A percentile compares a stretch with the other conserved stretches of the same genome.
phyloP scores from a whole-genome alignment of 2,888 invertebrate genomes.

The Cylindroiulus punctatus region DNA sequence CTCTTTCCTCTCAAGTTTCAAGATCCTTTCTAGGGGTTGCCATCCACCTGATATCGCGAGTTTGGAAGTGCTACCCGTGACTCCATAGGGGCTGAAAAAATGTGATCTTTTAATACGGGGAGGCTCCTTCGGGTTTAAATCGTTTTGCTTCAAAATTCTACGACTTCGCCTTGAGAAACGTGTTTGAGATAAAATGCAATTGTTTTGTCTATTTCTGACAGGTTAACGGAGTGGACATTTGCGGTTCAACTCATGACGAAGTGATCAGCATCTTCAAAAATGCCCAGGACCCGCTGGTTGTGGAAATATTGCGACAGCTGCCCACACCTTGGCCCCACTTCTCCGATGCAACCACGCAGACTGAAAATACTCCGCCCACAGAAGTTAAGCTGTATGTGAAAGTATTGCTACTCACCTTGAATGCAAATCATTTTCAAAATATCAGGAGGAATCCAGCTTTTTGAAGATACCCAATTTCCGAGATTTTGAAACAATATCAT shows the following conservation, averaged over 20 bases:
- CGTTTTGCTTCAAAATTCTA: background rate
- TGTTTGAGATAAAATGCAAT: background rate
- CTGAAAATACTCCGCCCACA: background rate
- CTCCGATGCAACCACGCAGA: constrained; percentile 50
- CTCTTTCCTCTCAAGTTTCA: constrained; percentile 8
- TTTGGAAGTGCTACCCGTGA: background rate
- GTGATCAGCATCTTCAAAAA: constrained; percentile 66
- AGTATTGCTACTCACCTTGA: constrained; percentile 11
- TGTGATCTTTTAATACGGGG: background rate
- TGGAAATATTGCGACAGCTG: constrained; percentile 64
- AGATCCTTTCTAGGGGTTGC: background rate
- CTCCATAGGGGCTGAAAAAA: constrained; percentile 8
- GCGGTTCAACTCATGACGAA: constrained; percentile 66
- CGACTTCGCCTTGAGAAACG: background rate
- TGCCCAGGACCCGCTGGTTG: constrained; percentile 66
- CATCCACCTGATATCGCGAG: background rate
- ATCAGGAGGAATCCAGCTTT: no score
- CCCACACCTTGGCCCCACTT: constrained; percentile 51
- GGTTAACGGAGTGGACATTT: constrained; percentile 67
- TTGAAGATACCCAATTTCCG: no score
- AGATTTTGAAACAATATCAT: no score
- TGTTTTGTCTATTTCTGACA: constrained; percentile 60
- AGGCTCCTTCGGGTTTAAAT: background rate
- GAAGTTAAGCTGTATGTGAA: constrained; percentile 36
- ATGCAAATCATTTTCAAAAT: background rate